Conservation (phyloP, 2,888 invertebrate species). For the Panzeria rudis region DNA sequence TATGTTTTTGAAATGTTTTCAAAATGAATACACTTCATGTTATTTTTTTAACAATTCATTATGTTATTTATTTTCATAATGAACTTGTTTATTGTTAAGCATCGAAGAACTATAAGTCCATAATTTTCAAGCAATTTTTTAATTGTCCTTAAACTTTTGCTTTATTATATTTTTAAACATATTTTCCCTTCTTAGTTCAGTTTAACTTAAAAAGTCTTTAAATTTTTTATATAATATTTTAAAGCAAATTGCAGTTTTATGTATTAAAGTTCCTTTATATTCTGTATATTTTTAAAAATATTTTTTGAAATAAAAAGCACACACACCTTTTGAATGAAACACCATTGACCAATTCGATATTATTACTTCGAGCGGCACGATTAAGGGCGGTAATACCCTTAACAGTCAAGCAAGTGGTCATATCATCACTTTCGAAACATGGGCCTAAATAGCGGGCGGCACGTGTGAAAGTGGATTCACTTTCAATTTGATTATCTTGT, state of each 20-base stretch:
- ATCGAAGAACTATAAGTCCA: neutral
- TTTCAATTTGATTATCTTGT: conserved; percentile 84
- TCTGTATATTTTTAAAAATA: neutral
- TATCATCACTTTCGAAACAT: conserved; percentile 84
- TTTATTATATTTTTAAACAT: neutral
- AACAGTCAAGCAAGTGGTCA: conserved; percentile 86
- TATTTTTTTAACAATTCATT: neutral
- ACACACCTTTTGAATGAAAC: conserved; percentile 85
- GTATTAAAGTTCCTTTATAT: neutral
- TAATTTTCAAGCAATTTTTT: neutral
- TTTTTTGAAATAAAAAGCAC: neutral
- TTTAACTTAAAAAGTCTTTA: no score
- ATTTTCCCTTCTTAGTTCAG: no score
- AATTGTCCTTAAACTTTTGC: neutral
- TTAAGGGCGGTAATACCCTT: conserved; percentile 86
- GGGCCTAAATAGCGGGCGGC: conserved; percentile 83
- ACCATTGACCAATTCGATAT: conserved; percentile 86
- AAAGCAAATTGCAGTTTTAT: no score
- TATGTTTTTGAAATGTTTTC: neutral
- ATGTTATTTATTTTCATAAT: neutral
- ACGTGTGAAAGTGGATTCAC: conserved; percentile 82
- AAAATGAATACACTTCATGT: neutral
- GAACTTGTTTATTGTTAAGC: neutral
- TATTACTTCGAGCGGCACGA: conserved; percentile 85
- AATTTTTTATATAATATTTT: no score